Base-by-base conservation (phyloP, 1,140 invertebrate genomes). In the Bombus waltoni region DNA sequence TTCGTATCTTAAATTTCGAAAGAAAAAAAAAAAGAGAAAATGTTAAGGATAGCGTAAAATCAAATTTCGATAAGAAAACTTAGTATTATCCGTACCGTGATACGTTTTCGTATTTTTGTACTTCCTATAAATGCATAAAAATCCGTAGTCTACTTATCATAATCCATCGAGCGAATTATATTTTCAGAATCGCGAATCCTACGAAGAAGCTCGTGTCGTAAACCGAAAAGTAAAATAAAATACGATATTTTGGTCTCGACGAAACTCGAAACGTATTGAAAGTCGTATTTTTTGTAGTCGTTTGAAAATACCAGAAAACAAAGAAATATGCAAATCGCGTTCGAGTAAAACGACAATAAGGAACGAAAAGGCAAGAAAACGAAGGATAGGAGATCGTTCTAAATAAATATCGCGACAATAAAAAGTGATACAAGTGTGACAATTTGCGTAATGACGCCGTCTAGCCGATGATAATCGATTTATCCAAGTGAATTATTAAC, bases 401-500 rank as follows among this genome's bases (percentile, higher is more conserved):
- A 44, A 74, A 18, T 28, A 35, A 81, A 85, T n/a, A 44, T 28
- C 28, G 2, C 38, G n/a, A 40, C 40, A 73, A 81, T 81, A 80
- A 76, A 42, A 65, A 88, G 32, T 62, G n/a, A 5, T 35, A 8
- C 28, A 28, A 72, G 87, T 66, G 62, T 70, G 74, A 79, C 81
- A 82, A 83, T 90, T 89, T 89, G 81, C 89, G 81, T 87, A 85
- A 89, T 82, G 81, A 84, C 75, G 59, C 44, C 68, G 87, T 28
- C 83, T 38, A 71, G 18, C 76, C 53, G 81, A 88, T 85, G 82
- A 87, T 90, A 90, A 90, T 90, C 89, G 89, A 90, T 89, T 90
- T 80, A 82, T 75, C 82, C 70, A 59, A 68, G 78, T 82, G 85
- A 89, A 89, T 89, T 90, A 85, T 89, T 87, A 89, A 89, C 86